These are phyloP conservation scores for Lasiurus cinereus DNA, from an alignment of 2,113 vertebrate genomes.

Conservation along the genomic window DNA sequence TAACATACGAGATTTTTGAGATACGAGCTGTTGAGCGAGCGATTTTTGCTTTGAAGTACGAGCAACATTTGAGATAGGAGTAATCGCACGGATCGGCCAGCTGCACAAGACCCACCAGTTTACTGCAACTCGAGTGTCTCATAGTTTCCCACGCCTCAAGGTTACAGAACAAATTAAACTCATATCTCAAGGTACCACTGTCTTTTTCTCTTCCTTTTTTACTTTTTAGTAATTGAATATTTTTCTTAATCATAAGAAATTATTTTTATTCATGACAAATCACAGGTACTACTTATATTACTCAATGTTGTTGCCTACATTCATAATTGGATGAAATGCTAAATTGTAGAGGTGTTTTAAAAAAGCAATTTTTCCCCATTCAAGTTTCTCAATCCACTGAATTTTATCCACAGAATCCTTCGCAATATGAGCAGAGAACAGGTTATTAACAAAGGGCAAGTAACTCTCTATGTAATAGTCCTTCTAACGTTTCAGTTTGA, in stretches of 20 bases:
- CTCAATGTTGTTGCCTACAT: neutral
- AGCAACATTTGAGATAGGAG: too few relatives aligned
- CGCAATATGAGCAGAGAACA: neutral
- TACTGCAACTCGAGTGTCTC: too few relatives aligned
- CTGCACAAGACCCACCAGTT: too few relatives aligned
- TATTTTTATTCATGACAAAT: neutral
- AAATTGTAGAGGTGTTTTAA: neutral
- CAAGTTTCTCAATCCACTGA: neutral
- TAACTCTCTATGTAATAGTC: neutral
- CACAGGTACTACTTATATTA: neutral
- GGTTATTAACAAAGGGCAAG: too few relatives aligned
- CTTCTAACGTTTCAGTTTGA: neutral
- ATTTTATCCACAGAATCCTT: neutral
- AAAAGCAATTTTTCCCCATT: neutral
- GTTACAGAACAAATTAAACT: too few relatives aligned
- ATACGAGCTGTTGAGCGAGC: too few relatives aligned
- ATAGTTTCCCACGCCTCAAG: too few relatives aligned
- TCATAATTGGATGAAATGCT: neutral
- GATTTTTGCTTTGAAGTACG: too few relatives aligned
- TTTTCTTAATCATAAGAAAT: neutral
- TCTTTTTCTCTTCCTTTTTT: neutral
- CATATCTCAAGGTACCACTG: too few relatives aligned
- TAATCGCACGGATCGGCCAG: too few relatives aligned
- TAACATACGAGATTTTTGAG: too few relatives aligned
- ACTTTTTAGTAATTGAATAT: neutral